A percentile compares a stretch with the other conserved stretches of the same genome.
Conservation (phyloP, 2,113 vertebrate genomes). For the Hypanus sabinus region DNA sequence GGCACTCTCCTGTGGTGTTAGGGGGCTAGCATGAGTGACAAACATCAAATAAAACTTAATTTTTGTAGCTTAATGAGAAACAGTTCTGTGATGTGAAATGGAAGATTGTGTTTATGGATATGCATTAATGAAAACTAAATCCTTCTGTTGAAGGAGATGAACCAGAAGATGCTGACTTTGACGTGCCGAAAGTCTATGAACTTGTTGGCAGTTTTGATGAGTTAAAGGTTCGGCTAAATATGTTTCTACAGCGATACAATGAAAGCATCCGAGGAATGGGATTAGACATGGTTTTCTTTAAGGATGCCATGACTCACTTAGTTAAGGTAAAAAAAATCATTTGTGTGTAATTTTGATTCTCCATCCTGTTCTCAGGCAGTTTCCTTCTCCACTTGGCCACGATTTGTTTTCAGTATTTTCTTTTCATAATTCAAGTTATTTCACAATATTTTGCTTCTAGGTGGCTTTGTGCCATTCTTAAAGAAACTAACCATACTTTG, state of each 20-base stretch:
- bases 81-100: neutral
- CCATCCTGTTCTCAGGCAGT: neutral
- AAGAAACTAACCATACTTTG: neutral
- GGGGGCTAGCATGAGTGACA: neutral
- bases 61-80: neutral
- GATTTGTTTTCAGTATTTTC: too few species aligned
- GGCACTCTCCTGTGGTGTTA: neutral
- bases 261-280: conserved; percentile 73
- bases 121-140: neutral
- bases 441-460: too few species aligned
- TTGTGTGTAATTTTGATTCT: neutral
- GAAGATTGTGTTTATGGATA: neutral
- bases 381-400: neutral
- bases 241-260: conserved; percentile 75
- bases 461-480: neutral
- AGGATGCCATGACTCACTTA: conserved; percentile 84
- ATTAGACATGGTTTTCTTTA: conserved; percentile 91
- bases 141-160: conserved; percentile 64
- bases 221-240: conserved; percentile 70
- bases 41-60: neutral
- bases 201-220: conserved; percentile 67
- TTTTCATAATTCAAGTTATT: too few species aligned
- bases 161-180: conserved; percentile 62
- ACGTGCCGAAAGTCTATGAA: conserved; percentile 83
- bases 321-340: conserved; percentile 70